Percentiles rank a stretch among this genome's conserved stretches.
Conservation (phyloP, 2,888 invertebrate species). For the Pristionchus maxplancki region DNA sequence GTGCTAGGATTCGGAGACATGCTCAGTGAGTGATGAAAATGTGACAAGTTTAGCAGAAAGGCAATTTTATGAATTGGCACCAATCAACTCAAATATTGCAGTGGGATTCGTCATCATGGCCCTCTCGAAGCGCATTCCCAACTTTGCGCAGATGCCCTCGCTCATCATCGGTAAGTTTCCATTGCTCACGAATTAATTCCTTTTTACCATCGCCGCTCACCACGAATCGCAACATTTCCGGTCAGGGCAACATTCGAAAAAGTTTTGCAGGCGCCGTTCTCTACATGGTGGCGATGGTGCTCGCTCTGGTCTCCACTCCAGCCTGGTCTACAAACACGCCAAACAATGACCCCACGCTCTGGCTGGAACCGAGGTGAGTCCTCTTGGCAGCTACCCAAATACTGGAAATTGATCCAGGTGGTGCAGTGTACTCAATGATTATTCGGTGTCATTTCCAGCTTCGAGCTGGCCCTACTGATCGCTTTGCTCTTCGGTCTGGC, state of each 20-base stretch:
- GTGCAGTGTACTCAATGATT: too few relatives aligned
- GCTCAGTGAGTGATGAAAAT: slow-evolving; percentile 32
- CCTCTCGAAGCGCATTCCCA: background rate
- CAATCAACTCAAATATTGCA: background rate
- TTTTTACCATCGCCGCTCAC: too few relatives aligned
- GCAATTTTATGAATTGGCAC: background rate
- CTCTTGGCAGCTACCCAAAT: background rate
- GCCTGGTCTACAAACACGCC: slow-evolving; percentile 39
- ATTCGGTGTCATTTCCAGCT: too few relatives aligned
- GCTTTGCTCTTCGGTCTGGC: slow-evolving; percentile 48
- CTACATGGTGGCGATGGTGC: slow-evolving; percentile 14
- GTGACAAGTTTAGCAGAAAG: too few relatives aligned
- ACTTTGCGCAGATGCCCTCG: slow-evolving; percentile 41
- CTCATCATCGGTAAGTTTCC: slow-evolving; percentile 2
- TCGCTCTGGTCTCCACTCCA: slow-evolving; percentile 35
- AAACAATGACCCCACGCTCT: background rate
- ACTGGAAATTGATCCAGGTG: too few relatives aligned
- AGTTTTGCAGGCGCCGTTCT: background rate
- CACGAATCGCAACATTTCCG: too few relatives aligned
- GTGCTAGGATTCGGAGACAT: slow-evolving; percentile 41
- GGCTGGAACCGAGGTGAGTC: slow-evolving; percentile 46
- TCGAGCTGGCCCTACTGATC: slow-evolving; percentile 37
- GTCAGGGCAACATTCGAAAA: too few relatives aligned
- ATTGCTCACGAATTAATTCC: background rate
- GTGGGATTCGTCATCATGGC: slow-evolving; percentile 47